phyloP scores from a whole-genome alignment of 2,113 vertebrate species.

The Anarrhichthys ocellatus region DNA sequence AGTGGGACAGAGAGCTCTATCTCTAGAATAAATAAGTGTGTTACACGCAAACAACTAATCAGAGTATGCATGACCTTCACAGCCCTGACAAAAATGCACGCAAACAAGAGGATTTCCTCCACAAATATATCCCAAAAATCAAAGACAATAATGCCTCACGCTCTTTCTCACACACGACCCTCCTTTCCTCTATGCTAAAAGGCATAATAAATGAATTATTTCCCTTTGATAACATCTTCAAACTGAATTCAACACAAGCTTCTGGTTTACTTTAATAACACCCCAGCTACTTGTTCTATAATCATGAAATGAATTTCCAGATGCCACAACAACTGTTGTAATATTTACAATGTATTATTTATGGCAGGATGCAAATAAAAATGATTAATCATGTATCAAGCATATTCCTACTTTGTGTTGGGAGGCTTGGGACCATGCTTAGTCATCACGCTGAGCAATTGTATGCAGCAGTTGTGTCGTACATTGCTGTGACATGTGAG shows the following conservation, averaged over 20 bases:
- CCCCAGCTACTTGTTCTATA: constrained; percentile 48
- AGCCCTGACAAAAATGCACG: constrained; percentile 16
- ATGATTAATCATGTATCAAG: constrained; percentile 44
- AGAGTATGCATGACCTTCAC: not conserved
- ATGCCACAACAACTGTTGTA: constrained; percentile 51
- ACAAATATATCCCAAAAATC: constrained; percentile 36
- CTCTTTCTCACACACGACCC: constrained; percentile 4
- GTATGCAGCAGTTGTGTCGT: not conserved
- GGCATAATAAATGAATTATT: constrained; percentile 62
- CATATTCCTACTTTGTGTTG: not conserved
- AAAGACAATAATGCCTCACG: constrained; percentile 32
- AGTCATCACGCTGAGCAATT: constrained; percentile 18
- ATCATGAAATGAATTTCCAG: constrained; percentile 51
- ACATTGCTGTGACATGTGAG: constrained; percentile 15
- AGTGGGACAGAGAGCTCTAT: not conserved
- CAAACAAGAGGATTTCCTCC: constrained; percentile 19
- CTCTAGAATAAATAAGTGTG: not conserved
- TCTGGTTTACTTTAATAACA: constrained; percentile 53
- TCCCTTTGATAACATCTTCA: constrained; percentile 66
- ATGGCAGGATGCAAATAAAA: not conserved
- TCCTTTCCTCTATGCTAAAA: constrained; percentile 39
- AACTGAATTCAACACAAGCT: constrained; percentile 60
- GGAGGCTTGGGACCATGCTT: not conserved
- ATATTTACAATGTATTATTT: constrained; percentile 49
- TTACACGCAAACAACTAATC: constrained; percentile 14